Evolutionary conservation across 1,140 invertebrate genomes (phyloP).

Genomic region (Drosophila navojoa): DNA sequence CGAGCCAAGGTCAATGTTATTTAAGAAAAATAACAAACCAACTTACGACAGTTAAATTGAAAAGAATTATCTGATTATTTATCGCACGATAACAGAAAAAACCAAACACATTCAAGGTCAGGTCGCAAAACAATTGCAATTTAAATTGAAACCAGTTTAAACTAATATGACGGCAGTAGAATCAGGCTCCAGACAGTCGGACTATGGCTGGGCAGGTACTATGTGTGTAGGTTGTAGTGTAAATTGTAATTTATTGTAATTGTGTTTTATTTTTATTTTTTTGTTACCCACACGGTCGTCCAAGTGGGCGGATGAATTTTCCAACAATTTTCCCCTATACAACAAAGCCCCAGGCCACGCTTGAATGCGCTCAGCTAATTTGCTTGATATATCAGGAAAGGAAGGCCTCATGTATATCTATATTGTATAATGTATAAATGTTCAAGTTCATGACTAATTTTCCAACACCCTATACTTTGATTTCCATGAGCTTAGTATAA

Average conservation of each 20-base stretch:
- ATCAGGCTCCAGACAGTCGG: background rate
- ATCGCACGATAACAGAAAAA: conserved; percentile 15
- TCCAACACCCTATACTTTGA: no score
- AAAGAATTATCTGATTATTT: conserved; percentile 31
- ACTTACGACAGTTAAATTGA: conserved; percentile 27
- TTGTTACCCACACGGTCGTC: background rate
- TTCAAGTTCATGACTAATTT: background rate
- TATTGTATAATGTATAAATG: no score
- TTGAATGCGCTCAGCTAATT: conserved; percentile 16
- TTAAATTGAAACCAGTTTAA: conserved; percentile 43
- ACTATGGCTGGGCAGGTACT: conserved; percentile 15
- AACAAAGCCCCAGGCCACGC: conserved; percentile 18
- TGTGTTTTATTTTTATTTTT: background rate
- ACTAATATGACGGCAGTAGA: conserved; percentile 4
- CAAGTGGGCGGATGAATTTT: background rate
- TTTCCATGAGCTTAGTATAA: no score
- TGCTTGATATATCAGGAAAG: background rate
- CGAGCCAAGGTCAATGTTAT: conserved; percentile 33
- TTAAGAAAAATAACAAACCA: conserved; percentile 33
- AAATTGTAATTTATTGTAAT: conserved; percentile 30
- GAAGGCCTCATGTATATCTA: no score
- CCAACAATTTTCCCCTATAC: conserved; percentile 5
- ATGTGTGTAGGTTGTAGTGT: conserved; percentile 18
- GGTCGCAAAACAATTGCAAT: conserved; percentile 14
- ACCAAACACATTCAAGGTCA: conserved; percentile 26